These are phyloP conservation scores for Argopecten irradians DNA, from an alignment of 1,140 invertebrate species.

Conservation along the genomic window DNA sequence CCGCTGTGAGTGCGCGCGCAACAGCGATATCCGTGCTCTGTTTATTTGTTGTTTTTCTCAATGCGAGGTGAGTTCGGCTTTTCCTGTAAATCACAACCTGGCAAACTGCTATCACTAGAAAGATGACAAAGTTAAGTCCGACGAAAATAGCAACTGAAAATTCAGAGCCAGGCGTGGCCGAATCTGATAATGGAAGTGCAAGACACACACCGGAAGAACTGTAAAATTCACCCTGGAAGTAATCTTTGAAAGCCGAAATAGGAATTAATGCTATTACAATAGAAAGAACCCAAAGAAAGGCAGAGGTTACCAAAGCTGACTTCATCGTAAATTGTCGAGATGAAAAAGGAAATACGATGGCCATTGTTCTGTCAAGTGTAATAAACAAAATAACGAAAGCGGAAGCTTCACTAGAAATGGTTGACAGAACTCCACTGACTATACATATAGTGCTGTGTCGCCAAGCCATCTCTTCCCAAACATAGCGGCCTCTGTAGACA, in stretches of 20 bases:
- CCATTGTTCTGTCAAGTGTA: not conserved
- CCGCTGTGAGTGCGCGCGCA: constrained; percentile 40
- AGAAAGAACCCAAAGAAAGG: constrained; percentile 52
- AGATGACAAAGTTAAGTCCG: constrained; percentile 53
- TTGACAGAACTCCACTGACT: not conserved
- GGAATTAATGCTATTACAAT: constrained; percentile 29
- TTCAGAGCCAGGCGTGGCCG: constrained; percentile 49
- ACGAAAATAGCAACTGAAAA: constrained; percentile 58
- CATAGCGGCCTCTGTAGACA: not conserved
- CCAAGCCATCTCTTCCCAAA: not conserved
- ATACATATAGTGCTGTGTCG: not conserved
- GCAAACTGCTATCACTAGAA: constrained; percentile 52
- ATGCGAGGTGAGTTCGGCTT: constrained; percentile 28
- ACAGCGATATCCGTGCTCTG: constrained; percentile 41
- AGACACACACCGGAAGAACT: constrained; percentile 61
- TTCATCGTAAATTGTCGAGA: not conserved
- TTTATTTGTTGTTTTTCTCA: not conserved
- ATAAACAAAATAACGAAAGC: not conserved
- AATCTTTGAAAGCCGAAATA: not conserved
- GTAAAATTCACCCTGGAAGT: constrained; percentile 55
- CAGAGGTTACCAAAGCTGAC: not conserved
- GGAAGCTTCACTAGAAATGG: not conserved
- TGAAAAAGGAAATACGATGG: not conserved
- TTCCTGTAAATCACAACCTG: constrained; percentile 54
- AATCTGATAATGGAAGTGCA: constrained; percentile 55